These are phyloP conservation scores for Tapera naevia DNA, from an alignment of 2,797 vertebrate species.

Conservation along the genomic window DNA sequence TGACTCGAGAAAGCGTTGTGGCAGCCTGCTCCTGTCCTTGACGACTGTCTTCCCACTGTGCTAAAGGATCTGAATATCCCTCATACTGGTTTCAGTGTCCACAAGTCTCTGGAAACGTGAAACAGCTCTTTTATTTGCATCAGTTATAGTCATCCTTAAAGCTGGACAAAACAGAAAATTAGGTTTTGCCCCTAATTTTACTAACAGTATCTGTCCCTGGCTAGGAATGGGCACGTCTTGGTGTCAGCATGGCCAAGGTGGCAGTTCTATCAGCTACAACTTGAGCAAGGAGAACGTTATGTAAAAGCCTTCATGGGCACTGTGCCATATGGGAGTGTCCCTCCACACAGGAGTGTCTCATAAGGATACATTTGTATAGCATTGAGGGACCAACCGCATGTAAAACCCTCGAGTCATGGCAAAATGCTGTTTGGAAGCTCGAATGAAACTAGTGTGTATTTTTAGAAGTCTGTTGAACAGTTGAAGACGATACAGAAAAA, in stretches of 20 bases:
- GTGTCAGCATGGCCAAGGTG: neutral
- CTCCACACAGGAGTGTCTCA: slow-evolving; percentile 83
- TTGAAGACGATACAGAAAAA: neutral
- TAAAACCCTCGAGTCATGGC: slow-evolving; percentile 80
- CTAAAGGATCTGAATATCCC: neutral
- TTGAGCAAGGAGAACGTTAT: slow-evolving; percentile 77
- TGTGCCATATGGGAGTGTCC: slow-evolving; percentile 67
- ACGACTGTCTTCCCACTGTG: neutral
- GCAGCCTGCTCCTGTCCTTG: neutral
- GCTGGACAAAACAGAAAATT: neutral
- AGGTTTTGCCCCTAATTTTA: neutral
- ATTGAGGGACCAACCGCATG: slow-evolving; percentile 75
- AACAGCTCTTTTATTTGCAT: neutral
- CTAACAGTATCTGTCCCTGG: neutral
- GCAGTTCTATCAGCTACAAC: slow-evolving; percentile 69
- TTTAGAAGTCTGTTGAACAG: neutral
- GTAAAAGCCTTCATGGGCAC: slow-evolving; percentile 75
- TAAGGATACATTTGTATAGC: slow-evolving; percentile 80
- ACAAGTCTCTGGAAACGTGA: neutral
- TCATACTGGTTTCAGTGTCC: neutral
- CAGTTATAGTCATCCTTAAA: neutral
- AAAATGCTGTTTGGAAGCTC: slow-evolving; percentile 79
- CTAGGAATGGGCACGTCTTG: neutral
- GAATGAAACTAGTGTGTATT: slow-evolving; percentile 78
- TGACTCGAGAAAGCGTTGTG: neutral